phyloP scores from a whole-genome alignment of 2,888 invertebrate species.

The Andrena trimmerana region DNA sequence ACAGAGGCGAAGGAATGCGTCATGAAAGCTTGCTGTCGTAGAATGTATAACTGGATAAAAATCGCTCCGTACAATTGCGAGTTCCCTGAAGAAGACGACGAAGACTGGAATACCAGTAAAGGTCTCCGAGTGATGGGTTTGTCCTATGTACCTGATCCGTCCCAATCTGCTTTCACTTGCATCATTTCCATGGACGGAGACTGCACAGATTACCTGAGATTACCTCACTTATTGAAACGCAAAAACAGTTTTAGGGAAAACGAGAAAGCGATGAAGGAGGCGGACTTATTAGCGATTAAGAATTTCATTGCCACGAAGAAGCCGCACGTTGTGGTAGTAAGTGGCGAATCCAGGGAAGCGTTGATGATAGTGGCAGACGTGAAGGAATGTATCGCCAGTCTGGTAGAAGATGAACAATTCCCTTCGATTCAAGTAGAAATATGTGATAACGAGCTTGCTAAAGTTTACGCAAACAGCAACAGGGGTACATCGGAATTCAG shows the following conservation, averaged over 20 bases:
- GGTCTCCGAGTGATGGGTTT: slow-evolving; percentile 95
- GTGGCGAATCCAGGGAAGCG: slow-evolving; percentile 96
- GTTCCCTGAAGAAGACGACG: slow-evolving; percentile 94
- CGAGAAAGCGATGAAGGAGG: slow-evolving; percentile 89
- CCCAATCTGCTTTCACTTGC: slow-evolving; percentile 95
- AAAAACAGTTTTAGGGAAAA: slow-evolving; percentile 90
- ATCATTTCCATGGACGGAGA: slow-evolving; percentile 96
- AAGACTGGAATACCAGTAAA: slow-evolving; percentile 95
- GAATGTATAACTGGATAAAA: slow-evolving; percentile 96
- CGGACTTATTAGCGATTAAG: slow-evolving; percentile 89
- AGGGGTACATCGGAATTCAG: slow-evolving; percentile 95
- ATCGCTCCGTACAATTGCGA: slow-evolving; percentile 93
- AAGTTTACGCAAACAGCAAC: slow-evolving; percentile 96
- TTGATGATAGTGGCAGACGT: slow-evolving; percentile 93
- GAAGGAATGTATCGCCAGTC: slow-evolving; percentile 90
- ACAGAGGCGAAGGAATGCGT: slow-evolving; percentile 95
- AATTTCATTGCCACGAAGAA: slow-evolving; percentile 96
- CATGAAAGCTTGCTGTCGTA: slow-evolving; percentile 93
- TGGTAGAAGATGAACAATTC: slow-evolving; percentile 94
- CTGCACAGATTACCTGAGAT: slow-evolving; percentile 94
- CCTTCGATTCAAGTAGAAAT: slow-evolving; percentile 95
- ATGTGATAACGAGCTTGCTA: slow-evolving; percentile 96
- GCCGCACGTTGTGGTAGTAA: slow-evolving; percentile 96
- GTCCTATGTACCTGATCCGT: slow-evolving; percentile 94
- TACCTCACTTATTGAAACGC: slow-evolving; percentile 94